These are phyloP conservation scores for Acrocyrtus sp. DNA, from an alignment of 2,888 invertebrate genomes.

Conservation along the genomic window DNA sequence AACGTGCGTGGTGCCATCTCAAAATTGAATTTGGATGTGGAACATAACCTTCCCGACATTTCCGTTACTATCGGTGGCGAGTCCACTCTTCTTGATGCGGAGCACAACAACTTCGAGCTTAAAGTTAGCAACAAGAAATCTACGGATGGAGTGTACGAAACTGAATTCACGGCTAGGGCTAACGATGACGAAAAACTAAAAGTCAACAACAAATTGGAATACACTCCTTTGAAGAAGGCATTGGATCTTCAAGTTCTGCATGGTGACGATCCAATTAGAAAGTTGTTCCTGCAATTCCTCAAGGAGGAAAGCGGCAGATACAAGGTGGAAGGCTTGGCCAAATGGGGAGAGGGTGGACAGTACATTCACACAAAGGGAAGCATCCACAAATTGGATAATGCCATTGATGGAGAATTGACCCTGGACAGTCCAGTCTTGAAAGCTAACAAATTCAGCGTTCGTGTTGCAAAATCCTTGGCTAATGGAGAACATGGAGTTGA, in stretches of 20 bases:
- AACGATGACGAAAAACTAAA: constrained; percentile 34
- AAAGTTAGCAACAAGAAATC: constrained; percentile 46
- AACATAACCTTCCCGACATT: constrained; percentile 52
- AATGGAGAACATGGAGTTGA: constrained; percentile 56
- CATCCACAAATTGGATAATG: constrained; percentile 29
- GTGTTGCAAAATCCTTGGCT: constrained; percentile 50
- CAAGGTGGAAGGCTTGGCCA: constrained; percentile 51
- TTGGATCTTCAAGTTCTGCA: constrained; percentile 51
- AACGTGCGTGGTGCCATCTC: constrained; percentile 45
- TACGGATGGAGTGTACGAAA: constrained; percentile 36
- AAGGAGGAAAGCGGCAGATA: constrained; percentile 40
- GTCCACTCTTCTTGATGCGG: constrained; percentile 10
- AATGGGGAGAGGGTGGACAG: constrained; percentile 61
- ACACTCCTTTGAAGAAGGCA: constrained; percentile 48
- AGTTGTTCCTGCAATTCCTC: constrained; percentile 40
- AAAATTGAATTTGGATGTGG: constrained; percentile 55
- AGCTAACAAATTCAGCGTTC: constrained; percentile 60
- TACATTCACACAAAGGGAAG: constrained; percentile 56
- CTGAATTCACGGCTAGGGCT: constrained; percentile 38
- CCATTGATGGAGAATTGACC: constrained; percentile 54
- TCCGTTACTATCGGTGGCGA: constrained; percentile 45
- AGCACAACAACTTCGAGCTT: constrained; percentile 44
- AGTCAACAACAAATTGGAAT: constrained; percentile 58
- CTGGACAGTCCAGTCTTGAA: constrained; percentile 60
- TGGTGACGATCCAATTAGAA: constrained; percentile 42